Conservation (phyloP, 2,113 vertebrate species). For the Pholis gunnellus region DNA sequence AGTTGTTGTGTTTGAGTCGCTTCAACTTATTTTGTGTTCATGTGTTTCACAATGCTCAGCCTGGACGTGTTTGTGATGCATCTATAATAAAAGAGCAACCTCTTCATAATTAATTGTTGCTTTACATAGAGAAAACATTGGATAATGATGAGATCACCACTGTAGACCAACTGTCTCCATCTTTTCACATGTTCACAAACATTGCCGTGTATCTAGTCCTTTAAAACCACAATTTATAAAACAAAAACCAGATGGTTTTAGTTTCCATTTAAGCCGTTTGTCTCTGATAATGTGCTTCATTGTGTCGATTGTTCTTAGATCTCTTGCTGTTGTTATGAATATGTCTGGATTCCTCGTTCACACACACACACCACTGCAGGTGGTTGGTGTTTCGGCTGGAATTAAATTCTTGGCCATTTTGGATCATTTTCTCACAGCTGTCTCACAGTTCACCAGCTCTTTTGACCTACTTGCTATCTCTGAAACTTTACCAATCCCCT, state of each 20-base stretch:
- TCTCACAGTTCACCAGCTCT: not conserved
- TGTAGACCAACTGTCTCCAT: not conserved
- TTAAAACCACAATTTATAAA: not conserved
- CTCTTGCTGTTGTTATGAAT: not conserved
- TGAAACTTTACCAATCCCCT: not conserved
- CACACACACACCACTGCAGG: not conserved
- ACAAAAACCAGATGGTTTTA: not conserved
- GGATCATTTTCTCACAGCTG: not conserved
- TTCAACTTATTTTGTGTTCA: not conserved
- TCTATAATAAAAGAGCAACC: not conserved
- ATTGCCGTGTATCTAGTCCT: not conserved
- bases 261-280: not conserved
- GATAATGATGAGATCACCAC: not conserved
- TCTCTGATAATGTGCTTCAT: not conserved
- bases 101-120: not conserved
- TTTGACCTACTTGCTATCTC: constrained; percentile 4
- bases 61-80: not conserved
- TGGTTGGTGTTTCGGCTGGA: not conserved
- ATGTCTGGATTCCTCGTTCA: not conserved
- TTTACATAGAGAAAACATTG: not conserved
- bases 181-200: not conserved
- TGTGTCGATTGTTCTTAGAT: not conserved
- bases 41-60: not conserved
- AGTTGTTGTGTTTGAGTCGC: not conserved
- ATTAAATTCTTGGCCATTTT: not conserved